Base-by-base conservation (phyloP, 2,797 vertebrate species). In the Pelobates cultripes region DNA sequence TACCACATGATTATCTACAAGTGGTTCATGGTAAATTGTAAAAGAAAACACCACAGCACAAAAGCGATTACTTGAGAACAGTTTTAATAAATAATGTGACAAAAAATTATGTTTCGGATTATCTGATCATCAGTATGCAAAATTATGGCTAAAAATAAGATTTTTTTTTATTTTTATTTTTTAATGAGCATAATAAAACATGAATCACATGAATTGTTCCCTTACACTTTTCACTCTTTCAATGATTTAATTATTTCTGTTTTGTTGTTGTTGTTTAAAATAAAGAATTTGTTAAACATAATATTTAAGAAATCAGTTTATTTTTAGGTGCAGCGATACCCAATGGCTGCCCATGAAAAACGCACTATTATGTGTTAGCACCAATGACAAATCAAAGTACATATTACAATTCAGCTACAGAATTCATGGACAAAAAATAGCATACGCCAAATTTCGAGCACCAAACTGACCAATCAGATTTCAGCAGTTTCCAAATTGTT, bases 11-110 rank as follows among this genome's bases (percentile, higher is more conserved):
- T 78, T 74, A 74, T 60, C 70, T 51, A 12, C 5, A 55, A 42
- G 28, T 15, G 7, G 44, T 53, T 79, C 84, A 83, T 45, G 44
- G 43, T 77, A 67, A 44, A 78, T 3, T 45, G 7, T 68, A 75
- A 78, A 73, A 3, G 6, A 69, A 63, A 0, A 28, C 28, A 66
- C 73, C 75, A 0, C 90, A 84, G 87, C 83, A 89, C 79, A 84
- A 90, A 5, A 67, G 53, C 78, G 88, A 87, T 89, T 94, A 93
- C 95, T 94, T 93, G 89, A 94, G 93, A 93, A 94, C 91, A 91
- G 93, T 95, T 96, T 95, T 96, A 93, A 95, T 94, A 94, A 95
- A 96, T 95, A 95, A 94, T 92, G 93, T 92, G 91, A 92, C 94
- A 95, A 94, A 83, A 93, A 95, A 94, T 95, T 92, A 93, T 90